Evolutionary conservation across 2,113 vertebrate species (phyloP), one percentile per base, ranked within the genome.

Genomic region (Dipodomys spectabilis): DNA sequence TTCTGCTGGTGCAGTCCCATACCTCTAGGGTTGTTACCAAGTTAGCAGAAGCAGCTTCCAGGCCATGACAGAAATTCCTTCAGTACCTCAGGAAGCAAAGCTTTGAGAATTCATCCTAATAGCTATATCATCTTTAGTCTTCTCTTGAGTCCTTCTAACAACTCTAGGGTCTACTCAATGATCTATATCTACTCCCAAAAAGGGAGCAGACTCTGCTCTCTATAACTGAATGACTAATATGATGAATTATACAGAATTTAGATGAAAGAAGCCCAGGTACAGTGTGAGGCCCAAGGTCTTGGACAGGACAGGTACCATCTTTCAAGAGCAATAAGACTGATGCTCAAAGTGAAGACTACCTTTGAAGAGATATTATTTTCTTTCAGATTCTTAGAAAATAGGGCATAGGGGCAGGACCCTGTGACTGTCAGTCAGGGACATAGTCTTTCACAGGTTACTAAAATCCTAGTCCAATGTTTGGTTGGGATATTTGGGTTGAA

Each of bases 401-500:
- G 83, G 18, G 30, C 5, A 64, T 64, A 81, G 8, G 18, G 81
- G 73, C 6, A 60, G 45, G 12, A 15, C 71, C 22, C 30, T 75
- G 11, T 8, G 20, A 82, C 6, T 68, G n/a, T 74, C 89, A 27
- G 27, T 82, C 71, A 71, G 75, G 49, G 82, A 45, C n/a, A 45
- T 6, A n/a, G 78, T 53, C 45, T 71, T 18, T 90, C 44, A 49
- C 12, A 65, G 65, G 25, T 64, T 91, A 62, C 44, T 88, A 27
- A 88, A 89, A 82, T 67, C 60, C 79, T 88, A 32, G 27, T 72
- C 53, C 44, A 84, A 45, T 35, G 28, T 86, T 90, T 88, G 86
- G 7, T 74, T 83, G 27, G 57, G 30, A 73, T 92, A 68, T 92
- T 95, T 92, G 88, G 64, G 74, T 74, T 74, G 77, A 90, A 71